Evolutionary conservation across 64 coral and sea anemone species (phyloP).

Genomic region (Orbicella faveolata): DNA sequence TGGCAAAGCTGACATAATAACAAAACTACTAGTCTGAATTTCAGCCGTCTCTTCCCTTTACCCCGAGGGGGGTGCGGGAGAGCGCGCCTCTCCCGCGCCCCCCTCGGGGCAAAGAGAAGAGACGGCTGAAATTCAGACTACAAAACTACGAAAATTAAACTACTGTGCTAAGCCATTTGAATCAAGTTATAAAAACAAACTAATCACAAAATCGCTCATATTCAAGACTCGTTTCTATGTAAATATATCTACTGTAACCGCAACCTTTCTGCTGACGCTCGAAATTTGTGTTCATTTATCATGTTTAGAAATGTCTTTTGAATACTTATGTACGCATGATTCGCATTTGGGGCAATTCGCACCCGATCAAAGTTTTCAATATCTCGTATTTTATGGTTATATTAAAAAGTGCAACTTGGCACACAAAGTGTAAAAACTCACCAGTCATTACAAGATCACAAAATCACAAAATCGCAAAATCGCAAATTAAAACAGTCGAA

Average conservation of each 20-base stretch:
- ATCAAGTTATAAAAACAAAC: too few relatives aligned
- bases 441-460: neutral
- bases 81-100: too few relatives aligned
- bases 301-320: slow-evolving; percentile 13
- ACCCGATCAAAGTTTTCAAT: neutral
- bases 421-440: neutral
- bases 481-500: neutral
- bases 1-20: neutral
- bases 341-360: neutral
- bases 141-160: neutral
- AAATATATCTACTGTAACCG: slow-evolving; percentile 16
- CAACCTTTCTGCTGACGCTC: slow-evolving; percentile 8
- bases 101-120: too few relatives aligned
- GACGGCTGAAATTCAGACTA: too few relatives aligned
- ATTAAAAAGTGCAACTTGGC: slow-evolving; percentile 13
- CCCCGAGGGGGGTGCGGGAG: too few relatives aligned
- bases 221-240: neutral
- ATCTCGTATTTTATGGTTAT: slow-evolving; percentile 1
- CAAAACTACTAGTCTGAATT: too few relatives aligned
- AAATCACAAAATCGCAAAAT: neutral
- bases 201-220: too few relatives aligned
- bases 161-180: neutral
- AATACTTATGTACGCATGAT: neutral
- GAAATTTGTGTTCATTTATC: slow-evolving; percentile 7
- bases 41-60: too few relatives aligned